Evolutionary conservation across 92 coral and sea anemone species (phyloP), one percentile per base, ranked within the genome.

Genomic region (Porites lobata): DNA sequence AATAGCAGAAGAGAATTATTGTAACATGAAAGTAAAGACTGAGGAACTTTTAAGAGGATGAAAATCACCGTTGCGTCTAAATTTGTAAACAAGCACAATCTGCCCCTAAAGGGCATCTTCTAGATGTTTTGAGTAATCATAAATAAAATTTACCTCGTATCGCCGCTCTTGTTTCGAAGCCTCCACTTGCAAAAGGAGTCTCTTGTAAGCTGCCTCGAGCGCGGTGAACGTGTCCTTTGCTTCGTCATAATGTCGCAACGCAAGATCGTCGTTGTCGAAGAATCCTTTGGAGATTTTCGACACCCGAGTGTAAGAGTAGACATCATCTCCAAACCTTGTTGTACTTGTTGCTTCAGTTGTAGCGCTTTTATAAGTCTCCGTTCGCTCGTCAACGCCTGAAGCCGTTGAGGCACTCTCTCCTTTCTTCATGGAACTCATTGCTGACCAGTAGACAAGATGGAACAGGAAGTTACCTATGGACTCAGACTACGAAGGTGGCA

Each of bases 211-310:
- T 5, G 98, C 93, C 59, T 98, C 99, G 7, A 98, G 96, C 76
- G 96, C 99, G 29, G 96, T 86, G 85, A 98, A 94, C 5, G 99
- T 98, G 77, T 96, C 98, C 76, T 82, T 94, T 19, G 99, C 99
- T 47, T 91, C 94, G 67, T 94, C 96, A n/a, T 95, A 96, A 80
- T 95, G 93, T 86, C 90, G 81, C 50, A 96, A 63, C 32, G 98
- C 94, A 24, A 98, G 84, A 81, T 98, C 99, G 18, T 90, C 87
- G 63, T 89, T 90, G 84, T 91, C 96, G 71, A 90, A 90, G 50
- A 64, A 59, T 1, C 98, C 94, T 20, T 88, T 84, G 1, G 93
- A 85, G 24, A 94, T 91, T 62, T 93, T 89, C 38, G 94, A 87
- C 52, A 95, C 98, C n/a, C 96, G 94, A 15, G 94, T 90, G 80